Evolutionary conservation across 2,113 vertebrate species (phyloP).

Genomic region (Rhizomys pruinosus): DNA sequence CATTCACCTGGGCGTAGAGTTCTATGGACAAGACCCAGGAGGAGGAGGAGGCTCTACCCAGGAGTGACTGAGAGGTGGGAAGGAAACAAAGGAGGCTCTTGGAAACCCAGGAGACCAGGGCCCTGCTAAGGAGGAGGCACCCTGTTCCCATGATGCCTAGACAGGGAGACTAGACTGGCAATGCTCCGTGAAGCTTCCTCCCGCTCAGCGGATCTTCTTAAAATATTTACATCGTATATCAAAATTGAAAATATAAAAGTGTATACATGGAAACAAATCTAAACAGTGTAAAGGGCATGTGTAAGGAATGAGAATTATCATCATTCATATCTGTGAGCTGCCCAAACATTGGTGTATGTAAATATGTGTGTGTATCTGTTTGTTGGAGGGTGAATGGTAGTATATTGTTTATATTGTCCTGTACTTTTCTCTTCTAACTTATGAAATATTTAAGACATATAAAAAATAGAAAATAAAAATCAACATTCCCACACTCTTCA

Average conservation of each 20-base stretch:
- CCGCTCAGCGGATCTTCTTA: not conserved
- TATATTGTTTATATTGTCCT: not conserved
- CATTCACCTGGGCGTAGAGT: not conserved
- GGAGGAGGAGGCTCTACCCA: not conserved
- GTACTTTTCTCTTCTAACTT: conserved; percentile 43
- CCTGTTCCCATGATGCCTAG: not conserved
- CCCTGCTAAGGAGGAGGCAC: not conserved
- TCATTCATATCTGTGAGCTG: not conserved
- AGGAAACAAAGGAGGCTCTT: not conserved
- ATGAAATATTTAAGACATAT: conserved; percentile 55
- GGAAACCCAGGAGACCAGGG: not conserved
- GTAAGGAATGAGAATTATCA: not conserved
- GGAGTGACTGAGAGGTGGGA: not conserved
- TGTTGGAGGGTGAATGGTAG: not conserved
- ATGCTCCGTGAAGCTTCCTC: not conserved
- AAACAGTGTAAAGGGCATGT: not conserved
- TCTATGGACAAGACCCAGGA: not conserved
- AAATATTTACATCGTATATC: not conserved
- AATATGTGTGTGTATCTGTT: not conserved
- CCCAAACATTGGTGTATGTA: not conserved
- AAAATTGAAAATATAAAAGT: not conserved
- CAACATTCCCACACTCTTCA: rapidly evolving
- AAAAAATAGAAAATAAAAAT: not conserved
- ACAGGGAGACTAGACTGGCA: not conserved
- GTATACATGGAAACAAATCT: not conserved